Evolutionary conservation across 2,888 invertebrate genomes (phyloP), one percentile per base, ranked within the genome.

Genomic region (Archaeoteleia sp.): DNA sequence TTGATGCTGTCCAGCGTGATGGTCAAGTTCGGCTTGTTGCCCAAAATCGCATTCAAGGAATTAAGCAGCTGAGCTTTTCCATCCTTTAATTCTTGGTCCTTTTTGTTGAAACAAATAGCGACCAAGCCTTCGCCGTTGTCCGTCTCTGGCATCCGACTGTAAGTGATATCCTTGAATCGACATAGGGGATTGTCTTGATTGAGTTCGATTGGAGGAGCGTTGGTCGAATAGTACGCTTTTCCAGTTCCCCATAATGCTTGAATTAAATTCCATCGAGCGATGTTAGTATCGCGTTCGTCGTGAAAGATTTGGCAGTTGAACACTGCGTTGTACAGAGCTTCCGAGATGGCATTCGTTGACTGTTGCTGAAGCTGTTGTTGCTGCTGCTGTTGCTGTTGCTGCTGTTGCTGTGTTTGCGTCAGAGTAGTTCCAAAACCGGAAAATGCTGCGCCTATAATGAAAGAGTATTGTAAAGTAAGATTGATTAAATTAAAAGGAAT

Each of bases 221-320:
- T 91, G 46, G 91, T 89, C 25, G 91, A 91, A 83, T 94, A 96
- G 82, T 92, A 95, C 0, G 92, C 91, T 84, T 93, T 92, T 1
- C 96, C 97, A 8, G 90, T 91, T 10, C 95, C 95, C 93, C 94
- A 94, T 67, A 92, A 90, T 0, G 95, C 94, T 86, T 98, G 97
- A 42, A 98, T 87, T 78, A 96, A 92, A 85, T 99, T 99, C 93
- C 97, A 97, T 81, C 95, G 94, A 1, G 96, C 95, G 20, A 99
- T 88, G 17, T 96, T 93, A 61, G 92, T 92, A 83, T 99, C 98
- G 25, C 98, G 88, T 82, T 99, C 98, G 84, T 99, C 98, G 9
- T 96, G 96, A 83, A 94, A 98, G 42, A 98, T 90, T 45, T 91
- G 91, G 67, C 92, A 93, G 79, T 92, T 92, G 73, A 92, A 91